Conservation (phyloP, 2,888 invertebrate species). For the Odontocolon sp. region DNA sequence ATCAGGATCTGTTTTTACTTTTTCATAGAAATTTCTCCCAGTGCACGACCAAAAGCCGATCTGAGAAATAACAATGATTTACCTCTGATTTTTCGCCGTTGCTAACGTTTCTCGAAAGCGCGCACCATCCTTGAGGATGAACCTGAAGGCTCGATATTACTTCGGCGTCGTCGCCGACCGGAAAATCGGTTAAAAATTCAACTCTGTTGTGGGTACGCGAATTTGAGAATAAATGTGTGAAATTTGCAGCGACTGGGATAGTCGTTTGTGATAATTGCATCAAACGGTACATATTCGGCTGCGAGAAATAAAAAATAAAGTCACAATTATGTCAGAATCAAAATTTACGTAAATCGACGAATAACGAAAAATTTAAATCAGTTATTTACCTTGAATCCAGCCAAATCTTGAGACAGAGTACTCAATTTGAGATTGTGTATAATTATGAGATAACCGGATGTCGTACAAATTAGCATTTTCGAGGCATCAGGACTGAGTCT, state of each 20-base stretch:
- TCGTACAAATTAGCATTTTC: slow-evolving; percentile 95
- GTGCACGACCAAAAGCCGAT: too few relatives aligned
- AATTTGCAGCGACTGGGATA: slow-evolving; percentile 90
- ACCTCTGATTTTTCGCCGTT: slow-evolving; percentile 93
- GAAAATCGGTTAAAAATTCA: slow-evolving; percentile 96
- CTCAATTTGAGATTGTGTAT: slow-evolving; percentile 93
- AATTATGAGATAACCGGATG: slow-evolving; percentile 93
- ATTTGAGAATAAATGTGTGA: slow-evolving; percentile 90
- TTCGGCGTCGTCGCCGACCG: slow-evolving; percentile 92
- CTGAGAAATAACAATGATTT: too few relatives aligned
- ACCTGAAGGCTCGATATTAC: slow-evolving; percentile 94
- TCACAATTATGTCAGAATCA: background rate
- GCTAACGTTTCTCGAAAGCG: slow-evolving; percentile 93
- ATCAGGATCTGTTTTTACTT: too few relatives aligned
- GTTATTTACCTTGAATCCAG: slow-evolving; percentile 88
- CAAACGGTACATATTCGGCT: slow-evolving; percentile 94
- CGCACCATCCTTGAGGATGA: slow-evolving; percentile 95
- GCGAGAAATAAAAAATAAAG: too few relatives aligned
- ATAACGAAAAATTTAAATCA: background rate
- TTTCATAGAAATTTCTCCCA: too few relatives aligned
- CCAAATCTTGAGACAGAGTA: slow-evolving; percentile 90
- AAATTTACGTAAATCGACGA: background rate
- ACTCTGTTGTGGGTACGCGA: slow-evolving; percentile 90
- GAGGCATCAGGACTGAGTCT: slow-evolving; percentile 92
- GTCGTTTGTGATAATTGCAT: slow-evolving; percentile 94